Conservation (phyloP, 2,113 vertebrate species). For the Microcebus jonahi region DNA sequence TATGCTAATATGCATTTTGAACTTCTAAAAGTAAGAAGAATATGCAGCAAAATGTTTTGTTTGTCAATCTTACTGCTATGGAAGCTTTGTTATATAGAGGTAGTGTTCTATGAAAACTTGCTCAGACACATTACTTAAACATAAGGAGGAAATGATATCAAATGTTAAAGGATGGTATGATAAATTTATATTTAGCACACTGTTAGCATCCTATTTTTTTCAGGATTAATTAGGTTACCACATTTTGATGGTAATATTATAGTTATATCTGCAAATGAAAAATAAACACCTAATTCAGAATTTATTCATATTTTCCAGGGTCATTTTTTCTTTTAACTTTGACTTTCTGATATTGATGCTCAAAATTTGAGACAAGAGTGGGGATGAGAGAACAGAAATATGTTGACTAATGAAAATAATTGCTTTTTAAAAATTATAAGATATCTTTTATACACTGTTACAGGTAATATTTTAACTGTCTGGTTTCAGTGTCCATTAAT, state of each 20-base stretch:
- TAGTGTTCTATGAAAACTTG: neutral
- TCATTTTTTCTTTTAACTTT: neutral
- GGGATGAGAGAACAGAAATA: neutral
- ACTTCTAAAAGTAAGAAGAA: neutral
- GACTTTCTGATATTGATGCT: neutral
- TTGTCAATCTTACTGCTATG: neutral
- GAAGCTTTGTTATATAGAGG: neutral
- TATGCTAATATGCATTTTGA: neutral
- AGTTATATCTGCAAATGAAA: neutral
- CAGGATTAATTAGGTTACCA: neutral
- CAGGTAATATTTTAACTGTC: neutral
- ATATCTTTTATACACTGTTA: neutral
- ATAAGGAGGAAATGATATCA: neutral
- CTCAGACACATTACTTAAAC: neutral
- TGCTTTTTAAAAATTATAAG: neutral
- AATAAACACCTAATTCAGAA: neutral
- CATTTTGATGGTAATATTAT: neutral
- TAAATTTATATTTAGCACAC: neutral
- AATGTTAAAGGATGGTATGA: neutral
- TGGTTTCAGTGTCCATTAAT: neutral
- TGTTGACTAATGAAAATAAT: neutral
- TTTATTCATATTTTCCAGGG: neutral
- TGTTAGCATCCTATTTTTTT: neutral
- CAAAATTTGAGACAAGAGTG: neutral
- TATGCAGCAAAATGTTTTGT: neutral